Evolutionary conservation across 2,888 invertebrate genomes (phyloP), one percentile per base, ranked within the genome.

Genomic region (Drosophila glabriapex): DNA sequence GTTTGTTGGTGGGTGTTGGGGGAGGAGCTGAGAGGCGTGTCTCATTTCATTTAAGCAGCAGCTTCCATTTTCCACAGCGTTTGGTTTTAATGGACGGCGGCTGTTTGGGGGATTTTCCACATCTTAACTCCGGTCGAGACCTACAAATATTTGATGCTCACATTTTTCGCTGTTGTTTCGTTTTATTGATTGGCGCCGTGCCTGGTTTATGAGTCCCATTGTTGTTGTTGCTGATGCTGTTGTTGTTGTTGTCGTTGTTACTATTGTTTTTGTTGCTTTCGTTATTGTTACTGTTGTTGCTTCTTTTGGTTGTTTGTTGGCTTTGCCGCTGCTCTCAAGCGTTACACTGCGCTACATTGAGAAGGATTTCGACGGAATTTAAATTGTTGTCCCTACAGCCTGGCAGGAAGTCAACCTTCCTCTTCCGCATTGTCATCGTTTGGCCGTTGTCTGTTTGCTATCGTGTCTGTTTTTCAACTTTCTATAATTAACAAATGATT

Each of bases 61-160:
- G 69, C 66, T 77, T 75, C 73, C 80, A 83, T 70, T 85, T 85
- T 90, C 80, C 90, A 90, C 81, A 89, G 90, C 81, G 83, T 90
- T 90, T 90, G 75, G 81, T 89, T 88, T 85, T 90, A 85, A 85
- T 88, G 89, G 86, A 70, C 73, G 85, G 65, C 72, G 69, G 84
- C 73, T 75, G 73, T 73, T 83, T 56, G 73, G 68, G 75, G 91
- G 82, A 84, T 87, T 87, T 91, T 91, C 89, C 91, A 91, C 86
- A 90, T 84, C 86, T 87, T 91, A 87, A 89, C 85, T 87, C 82
- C 73, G 88, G 70, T 82, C 79, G 71, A 82, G 87, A 78, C 89
- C 89, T 81, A 90, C 91, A 85, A 85, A 89, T 89, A 89, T 86
- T 86, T 90, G 86, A 90, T 86, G 87, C 87, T 71, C 75, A 73